Base-by-base conservation (phyloP, 2,797 vertebrate species). In the Hybognathus amarus region DNA sequence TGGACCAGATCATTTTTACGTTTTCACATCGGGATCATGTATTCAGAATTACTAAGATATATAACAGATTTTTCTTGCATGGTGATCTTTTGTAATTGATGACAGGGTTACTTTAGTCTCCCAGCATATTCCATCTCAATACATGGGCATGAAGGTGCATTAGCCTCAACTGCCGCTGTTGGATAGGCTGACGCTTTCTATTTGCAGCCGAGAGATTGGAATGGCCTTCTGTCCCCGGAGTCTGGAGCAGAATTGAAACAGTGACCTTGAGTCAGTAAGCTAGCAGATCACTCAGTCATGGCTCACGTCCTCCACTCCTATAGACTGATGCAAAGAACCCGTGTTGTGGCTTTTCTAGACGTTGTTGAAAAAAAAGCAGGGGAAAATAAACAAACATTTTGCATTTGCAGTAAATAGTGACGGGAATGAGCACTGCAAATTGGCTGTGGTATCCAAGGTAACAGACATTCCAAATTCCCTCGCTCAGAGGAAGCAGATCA, bases 391-490 rank as follows among this genome's bases (percentile, higher is more conserved):
- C 12, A 83, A 82, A 77, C 66, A 74, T 74, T 54, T 68, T 36
- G 22, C 50, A 68, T 22, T 42, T 59, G 6, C 33, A 42, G 56
- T 56, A 45, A 77, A 66, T 61, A 73, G 61, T 40, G n/a, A 42
- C 67, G 45, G 81, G 67, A 47, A 47, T n/a, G 15, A 73, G 82
- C 30, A 22, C 66, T 52, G 42, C 45, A 38, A 82, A 69, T 80
- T 86, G 83, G 66, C 80, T 67, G 69, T 61, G 79, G 93, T 93
- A 89, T 92, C 91, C 92, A 93, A 89, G 93, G 92, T 92, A 93
- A 93, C 92, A 92, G 91, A 93, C 91, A 90, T 92, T 93, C 92
- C 88, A 87, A 90, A 93, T 94, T 92, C 88, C 88, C 89, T 88
- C 40, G 47, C 88, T 91, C 81, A 59, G 77, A 77, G 64, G 77